A percentile compares a stretch with the other conserved stretches of the same genome.
These are phyloP conservation scores for Adelphocoris suturalis DNA, from an alignment of 2,888 invertebrate species.

Conservation along the genomic window DNA sequence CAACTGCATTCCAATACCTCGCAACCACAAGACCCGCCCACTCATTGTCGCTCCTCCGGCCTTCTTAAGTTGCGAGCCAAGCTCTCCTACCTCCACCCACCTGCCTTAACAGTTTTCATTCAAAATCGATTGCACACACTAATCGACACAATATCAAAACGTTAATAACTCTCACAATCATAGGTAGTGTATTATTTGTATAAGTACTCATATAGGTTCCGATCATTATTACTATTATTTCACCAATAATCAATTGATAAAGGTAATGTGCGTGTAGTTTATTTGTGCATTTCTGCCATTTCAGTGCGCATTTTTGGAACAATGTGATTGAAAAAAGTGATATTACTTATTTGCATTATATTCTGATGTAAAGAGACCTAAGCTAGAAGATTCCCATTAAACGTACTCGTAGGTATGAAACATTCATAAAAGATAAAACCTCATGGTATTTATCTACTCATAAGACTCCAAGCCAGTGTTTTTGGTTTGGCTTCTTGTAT, in stretches of 20 bases:
- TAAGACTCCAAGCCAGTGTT: too few species aligned
- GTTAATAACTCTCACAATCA: neutral
- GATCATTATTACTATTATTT: neutral
- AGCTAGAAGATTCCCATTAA: too few species aligned
- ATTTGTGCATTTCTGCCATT: neutral
- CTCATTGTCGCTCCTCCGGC: conserved; percentile 44
- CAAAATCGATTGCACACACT: neutral
- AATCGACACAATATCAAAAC: neutral
- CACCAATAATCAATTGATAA: neutral
- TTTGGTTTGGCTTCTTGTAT: too few species aligned
- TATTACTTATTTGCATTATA: too few species aligned
- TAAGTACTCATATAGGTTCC: neutral
- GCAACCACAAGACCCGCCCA: conserved; percentile 5
- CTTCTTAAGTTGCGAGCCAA: conserved; percentile 20
- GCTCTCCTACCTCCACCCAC: neutral
- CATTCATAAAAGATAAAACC: too few species aligned
- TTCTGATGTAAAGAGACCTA: too few species aligned
- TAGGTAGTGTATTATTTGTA: neutral
- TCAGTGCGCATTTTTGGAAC: too few species aligned
- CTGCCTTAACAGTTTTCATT: neutral
- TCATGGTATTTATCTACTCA: too few species aligned
- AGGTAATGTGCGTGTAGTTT: neutral
- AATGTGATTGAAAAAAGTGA: too few species aligned
- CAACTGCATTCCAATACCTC: conserved; percentile 66
- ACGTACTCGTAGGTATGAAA: too few species aligned